A percentile compares a stretch with the other conserved stretches of the same genome.
Conservation (phyloP, 2,113 vertebrate genomes). For the Sapajus apella region DNA sequence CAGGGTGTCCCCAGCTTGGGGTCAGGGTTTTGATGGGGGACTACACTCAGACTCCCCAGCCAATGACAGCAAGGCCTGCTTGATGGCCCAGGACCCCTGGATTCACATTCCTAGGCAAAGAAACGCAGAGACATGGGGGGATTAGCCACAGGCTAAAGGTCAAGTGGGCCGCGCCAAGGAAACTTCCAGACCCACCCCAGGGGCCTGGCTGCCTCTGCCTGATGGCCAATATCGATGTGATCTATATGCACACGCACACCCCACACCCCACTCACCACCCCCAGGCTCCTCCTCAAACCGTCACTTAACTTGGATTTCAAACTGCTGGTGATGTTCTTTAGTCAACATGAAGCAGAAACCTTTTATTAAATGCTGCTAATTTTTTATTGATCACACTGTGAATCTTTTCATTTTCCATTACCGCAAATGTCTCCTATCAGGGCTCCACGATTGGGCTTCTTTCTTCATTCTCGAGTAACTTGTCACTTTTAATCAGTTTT, state of each 20-base stretch:
- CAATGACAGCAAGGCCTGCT: neutral
- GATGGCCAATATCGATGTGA: neutral
- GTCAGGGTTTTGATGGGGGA: neutral
- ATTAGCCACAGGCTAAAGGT: conserved; percentile 52
- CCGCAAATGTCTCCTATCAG: conserved; percentile 82
- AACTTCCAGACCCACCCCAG: conserved; percentile 3
- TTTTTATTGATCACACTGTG: conserved; percentile 86
- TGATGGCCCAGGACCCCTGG: neutral
- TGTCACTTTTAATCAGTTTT: conserved; percentile 86
- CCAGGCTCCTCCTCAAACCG: neutral
- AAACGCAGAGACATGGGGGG: neutral
- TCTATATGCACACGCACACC: neutral
- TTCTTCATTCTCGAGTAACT: conserved; percentile 80
- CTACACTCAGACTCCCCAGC: too few relatives aligned
- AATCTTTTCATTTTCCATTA: conserved; percentile 86
- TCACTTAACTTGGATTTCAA: conserved; percentile 67
- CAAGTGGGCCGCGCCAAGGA: conserved; percentile 43
- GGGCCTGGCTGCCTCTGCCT: neutral
- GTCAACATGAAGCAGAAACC: conserved; percentile 77
- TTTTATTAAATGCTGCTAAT: conserved; percentile 87
- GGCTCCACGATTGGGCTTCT: conserved; percentile 77
- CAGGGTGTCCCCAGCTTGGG: too few relatives aligned
- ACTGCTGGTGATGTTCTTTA: conserved; percentile 59
- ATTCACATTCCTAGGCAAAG: neutral
- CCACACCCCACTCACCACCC: neutral